Evolutionary conservation across 2,888 invertebrate species (phyloP).

Genomic region (Teinopalpus imperialis): DNA sequence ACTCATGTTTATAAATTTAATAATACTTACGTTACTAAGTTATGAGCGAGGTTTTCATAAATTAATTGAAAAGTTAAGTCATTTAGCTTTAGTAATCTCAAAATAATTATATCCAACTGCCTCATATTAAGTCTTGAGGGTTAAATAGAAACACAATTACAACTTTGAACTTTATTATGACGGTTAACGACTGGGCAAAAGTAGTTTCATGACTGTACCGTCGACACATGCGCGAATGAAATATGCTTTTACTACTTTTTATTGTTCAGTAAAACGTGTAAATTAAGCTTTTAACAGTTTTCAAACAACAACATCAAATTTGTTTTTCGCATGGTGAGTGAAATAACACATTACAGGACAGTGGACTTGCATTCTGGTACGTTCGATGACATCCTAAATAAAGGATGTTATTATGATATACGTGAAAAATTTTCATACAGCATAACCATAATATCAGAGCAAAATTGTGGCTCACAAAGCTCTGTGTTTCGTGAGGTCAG

Average conservation of each 20-base stretch:
- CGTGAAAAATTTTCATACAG: too few relatives aligned
- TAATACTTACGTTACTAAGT: too few relatives aligned
- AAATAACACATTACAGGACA: too few relatives aligned
- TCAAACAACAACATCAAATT: neutral
- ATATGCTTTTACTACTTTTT: neutral
- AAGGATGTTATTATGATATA: too few relatives aligned
- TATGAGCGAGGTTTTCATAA: constrained; percentile 12
- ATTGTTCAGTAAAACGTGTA: neutral
- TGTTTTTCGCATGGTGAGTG: too few relatives aligned
- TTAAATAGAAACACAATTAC: constrained; percentile 22
- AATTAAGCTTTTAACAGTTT: neutral
- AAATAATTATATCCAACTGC: constrained; percentile 24
- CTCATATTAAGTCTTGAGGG: constrained; percentile 16
- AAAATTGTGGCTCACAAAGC: too few relatives aligned
- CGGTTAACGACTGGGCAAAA: constrained; percentile 13
- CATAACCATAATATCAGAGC: too few relatives aligned
- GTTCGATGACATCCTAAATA: too few relatives aligned
- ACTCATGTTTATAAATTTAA: too few relatives aligned
- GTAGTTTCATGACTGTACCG: neutral
- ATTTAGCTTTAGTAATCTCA: constrained; percentile 19
- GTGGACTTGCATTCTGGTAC: too few relatives aligned
- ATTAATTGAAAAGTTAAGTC: constrained; percentile 26
- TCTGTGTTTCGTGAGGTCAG: too few relatives aligned
- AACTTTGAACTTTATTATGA: constrained; percentile 13
- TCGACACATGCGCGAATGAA: neutral